phyloP scores from a whole-genome alignment of 2,797 vertebrate genomes.

The Antennarius maculatus region DNA sequence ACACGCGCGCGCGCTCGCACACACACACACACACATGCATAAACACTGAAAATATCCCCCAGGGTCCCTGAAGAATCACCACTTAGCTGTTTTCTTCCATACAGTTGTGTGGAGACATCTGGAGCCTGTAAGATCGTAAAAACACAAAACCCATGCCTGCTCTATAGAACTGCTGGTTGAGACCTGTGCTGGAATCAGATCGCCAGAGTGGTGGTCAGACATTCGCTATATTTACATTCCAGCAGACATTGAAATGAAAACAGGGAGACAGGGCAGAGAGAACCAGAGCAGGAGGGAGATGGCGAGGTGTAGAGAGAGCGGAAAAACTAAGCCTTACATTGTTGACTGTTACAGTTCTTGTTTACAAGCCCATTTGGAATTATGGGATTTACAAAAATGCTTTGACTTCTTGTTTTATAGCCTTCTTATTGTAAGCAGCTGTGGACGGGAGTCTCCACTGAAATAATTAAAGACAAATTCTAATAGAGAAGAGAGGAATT shows the following conservation, averaged over 20 bases:
- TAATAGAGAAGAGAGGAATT: constrained; percentile 24
- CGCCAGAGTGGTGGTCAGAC: constrained; percentile 23
- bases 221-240: constrained; percentile 63
- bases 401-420: constrained; percentile 45
- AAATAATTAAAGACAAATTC: constrained; percentile 37
- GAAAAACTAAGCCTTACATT: constrained; percentile 57
- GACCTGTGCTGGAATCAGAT: constrained; percentile 3
- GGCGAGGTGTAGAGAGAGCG: constrained; percentile 13
- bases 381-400: constrained; percentile 48
- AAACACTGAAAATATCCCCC: not conserved
- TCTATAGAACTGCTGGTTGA: not conserved
- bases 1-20: too few species aligned
- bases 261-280: constrained; percentile 21
- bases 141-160: not conserved
- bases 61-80: not conserved
- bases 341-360: constrained; percentile 51
- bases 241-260: constrained; percentile 48
- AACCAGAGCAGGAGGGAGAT: constrained; percentile 6
- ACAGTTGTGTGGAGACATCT: constrained; percentile 7
- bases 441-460: constrained; percentile 38
- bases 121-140: constrained; percentile 9
- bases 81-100: not conserved
- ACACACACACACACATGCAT: too few species aligned
- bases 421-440: constrained; percentile 63
- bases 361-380: constrained; percentile 55